Evolutionary conservation across 2,797 vertebrate genomes (phyloP), one percentile per base, ranked within the genome.

Genomic region (Calcarius lapponicus): DNA sequence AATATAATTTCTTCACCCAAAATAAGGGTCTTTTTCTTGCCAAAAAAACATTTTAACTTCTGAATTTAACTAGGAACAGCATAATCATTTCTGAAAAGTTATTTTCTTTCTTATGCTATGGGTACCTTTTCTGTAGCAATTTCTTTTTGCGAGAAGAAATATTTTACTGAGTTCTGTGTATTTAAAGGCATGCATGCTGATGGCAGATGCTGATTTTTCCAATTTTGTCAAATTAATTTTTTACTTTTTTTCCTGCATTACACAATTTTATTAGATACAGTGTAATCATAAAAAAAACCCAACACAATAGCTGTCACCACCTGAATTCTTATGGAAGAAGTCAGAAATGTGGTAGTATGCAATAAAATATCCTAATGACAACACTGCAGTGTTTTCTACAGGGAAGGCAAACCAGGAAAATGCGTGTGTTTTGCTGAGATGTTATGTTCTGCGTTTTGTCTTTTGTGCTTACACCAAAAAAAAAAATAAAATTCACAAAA

Each of bases 401-500:
- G 31, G 13, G 18, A 92, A 82, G 3, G 7, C 40, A 86, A 62
- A 12, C 8, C 25, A 50, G 50, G n/a, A 67, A 83, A 91, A 80
- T 17, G 0, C n/a, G 2, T 2, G 1, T 20, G 7, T 32, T 84
- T 57, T 91, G 17, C 58, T 93, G 65, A 86, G 57, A 86, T 86
- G 9, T 24, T 72, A 7, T 75, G 42, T 74, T 92, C 18, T n/a
- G 8, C 67, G 32, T 91, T 83, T 87, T 69, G 4, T 36, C 10
- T 29, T 61, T 45, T 75, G 18, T 64, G 19, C 29, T 92, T 74
- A 79, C 11, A 47, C 38, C 56, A 65, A 91, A 65, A 62, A 3
- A 70, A 70, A 88, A 93, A 80, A 8, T 31, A 48, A 58, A 58
- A 17, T 40, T 76, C 26, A 60, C 31, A 80, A 80, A 83, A 81